phyloP scores from a whole-genome alignment of 2,113 vertebrate species.

The Gopherus evgoodei region DNA sequence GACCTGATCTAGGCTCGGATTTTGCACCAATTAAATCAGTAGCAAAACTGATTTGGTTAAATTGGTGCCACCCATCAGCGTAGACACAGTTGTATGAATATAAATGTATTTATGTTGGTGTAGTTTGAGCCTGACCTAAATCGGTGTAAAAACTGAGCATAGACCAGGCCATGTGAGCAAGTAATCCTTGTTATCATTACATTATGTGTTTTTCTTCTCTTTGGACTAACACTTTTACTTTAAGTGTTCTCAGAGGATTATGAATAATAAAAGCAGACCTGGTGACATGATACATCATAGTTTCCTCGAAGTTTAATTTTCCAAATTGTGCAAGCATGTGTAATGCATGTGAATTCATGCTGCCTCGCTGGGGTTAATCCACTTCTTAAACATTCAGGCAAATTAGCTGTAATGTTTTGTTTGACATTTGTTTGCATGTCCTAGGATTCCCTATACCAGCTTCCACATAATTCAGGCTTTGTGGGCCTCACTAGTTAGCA shows the following conservation, averaged over 20 bases:
- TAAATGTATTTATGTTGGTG: fast-evolving
- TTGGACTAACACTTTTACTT: background rate
- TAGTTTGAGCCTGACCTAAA: fast-evolving
- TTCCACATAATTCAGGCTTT: background rate
- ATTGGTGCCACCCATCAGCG: background rate
- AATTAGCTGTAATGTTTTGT: background rate
- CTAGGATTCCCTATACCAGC: background rate
- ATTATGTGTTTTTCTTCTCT: background rate
- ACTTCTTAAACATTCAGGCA: background rate
- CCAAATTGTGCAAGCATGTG: background rate
- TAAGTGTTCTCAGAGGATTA: background rate
- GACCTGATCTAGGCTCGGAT: background rate
- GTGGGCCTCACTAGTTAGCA: background rate
- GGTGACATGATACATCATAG: background rate
- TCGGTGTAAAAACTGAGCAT: fast-evolving
- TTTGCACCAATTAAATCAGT: background rate
- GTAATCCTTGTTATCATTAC: background rate
- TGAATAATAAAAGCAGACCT: background rate
- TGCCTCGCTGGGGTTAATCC: background rate
- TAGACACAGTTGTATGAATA: background rate
- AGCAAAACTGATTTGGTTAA: background rate
- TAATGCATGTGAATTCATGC: background rate
- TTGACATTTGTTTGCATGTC: background rate
- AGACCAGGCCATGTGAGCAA: background rate
- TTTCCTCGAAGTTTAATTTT: background rate